Base-by-base conservation (phyloP, 2,888 invertebrate species). In the Nephrotoma guestfalica region DNA sequence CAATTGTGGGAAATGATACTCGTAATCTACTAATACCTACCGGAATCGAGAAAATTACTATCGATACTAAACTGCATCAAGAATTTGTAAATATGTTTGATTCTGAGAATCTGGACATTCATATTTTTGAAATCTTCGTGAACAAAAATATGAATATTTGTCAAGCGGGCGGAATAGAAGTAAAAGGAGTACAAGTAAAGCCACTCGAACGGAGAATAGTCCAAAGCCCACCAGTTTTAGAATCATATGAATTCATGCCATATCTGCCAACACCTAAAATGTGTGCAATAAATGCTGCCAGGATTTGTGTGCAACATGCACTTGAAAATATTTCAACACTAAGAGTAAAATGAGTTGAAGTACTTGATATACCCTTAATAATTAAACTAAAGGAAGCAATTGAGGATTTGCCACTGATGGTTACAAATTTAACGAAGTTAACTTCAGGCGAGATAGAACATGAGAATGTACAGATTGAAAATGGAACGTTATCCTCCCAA, bases 1-100 rank as follows among this genome's bases (percentile, higher is more conserved):
- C 94, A 89, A 94, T 97, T 86, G 90, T 97, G 41, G 94, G 94
- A 41, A 93, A 94, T 87, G 94, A 95, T 88, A 93, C 94, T 0
- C 93, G 96, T 41, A 93, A 94, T 3, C 93, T 97, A 3, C 93
- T 94, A 89, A 93, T 97, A 0, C 97, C 97, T 0, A 96, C 96
- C 0, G 93, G 95, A 86, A 94, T 97, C 43, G 94, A 94, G 88
- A 94, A 93, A 89, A 90, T 96, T 0, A 93, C 93, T n/a, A 95
- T 97, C 83, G 94, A 96, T 89, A 94, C 95, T 0, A 91, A 90
- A 0, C 93, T 93, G 91, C 95, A 95, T 88, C 90, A 92, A 45
- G 90, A 93, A 9, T 90, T 93, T 86, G 91, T 92, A 0, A 71
- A 71, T 6, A 90, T 15, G 7, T 2, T 91, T 88, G 89, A 90